Evolutionary conservation across 2,113 vertebrate species (phyloP), one percentile per base, ranked within the genome.

Genomic region (Rhinolophus sinicus): DNA sequence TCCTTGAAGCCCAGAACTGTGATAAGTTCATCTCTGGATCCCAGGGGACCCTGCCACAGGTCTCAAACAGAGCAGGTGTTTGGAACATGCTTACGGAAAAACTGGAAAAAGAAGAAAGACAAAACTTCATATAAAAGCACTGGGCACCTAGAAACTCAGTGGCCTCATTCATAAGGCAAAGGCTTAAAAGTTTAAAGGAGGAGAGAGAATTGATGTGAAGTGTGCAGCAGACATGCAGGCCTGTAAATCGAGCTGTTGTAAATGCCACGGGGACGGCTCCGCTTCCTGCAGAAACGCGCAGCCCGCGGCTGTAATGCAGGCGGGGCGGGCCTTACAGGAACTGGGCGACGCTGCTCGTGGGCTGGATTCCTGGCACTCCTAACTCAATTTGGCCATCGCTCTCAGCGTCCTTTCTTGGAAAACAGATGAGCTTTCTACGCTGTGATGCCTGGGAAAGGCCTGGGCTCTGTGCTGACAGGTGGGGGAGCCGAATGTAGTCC

Each of bases 321-420:
- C 6, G 40, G 89, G 88, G 88, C 86, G 56, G 87, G 96, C 86
- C 95, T 98, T 95, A 88, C 95, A 84, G 95, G 80, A 97, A 96
- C 88, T 60, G 13, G 1, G 58, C 16, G 30, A 10, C 47, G 12
- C 83, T 21, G 60, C 50, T 54, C 19, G 0, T 35, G 26, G 80
- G 35, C 95, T n/a, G 80, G 19, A 56, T 96, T 97, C 97, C 98
- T 94, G 95, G 97, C 96, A 98, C 96, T 95, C 88, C 87, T 95
- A 96, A 96, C 97, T 98, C 96, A 94, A 97, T 96, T 93, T 96
- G 96, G 96, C 96, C 97, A 69, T 93, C 77, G 88, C 85, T 92
- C 95, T 93, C 60, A 22, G 60, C 3, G 0, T 44, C 80, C 92
- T 97, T 98, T 97, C 98, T 96, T 97, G 97, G 97, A 97, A 98